Evolutionary conservation across 2,888 invertebrate species (phyloP), one percentile per base, ranked within the genome.

Genomic region (Chesias legatella): DNA sequence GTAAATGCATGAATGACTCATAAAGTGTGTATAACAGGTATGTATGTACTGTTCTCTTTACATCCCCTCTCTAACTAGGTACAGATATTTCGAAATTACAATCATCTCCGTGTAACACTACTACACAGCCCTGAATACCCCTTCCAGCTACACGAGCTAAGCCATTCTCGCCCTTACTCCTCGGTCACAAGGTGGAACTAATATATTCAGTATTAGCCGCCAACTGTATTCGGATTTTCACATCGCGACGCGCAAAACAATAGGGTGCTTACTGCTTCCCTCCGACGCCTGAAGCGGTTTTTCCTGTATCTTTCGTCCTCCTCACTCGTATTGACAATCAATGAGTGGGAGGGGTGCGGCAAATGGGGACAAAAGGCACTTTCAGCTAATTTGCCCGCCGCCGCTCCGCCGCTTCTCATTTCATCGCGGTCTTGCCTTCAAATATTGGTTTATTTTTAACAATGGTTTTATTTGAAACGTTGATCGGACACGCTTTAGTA

Each of bases 181-280:
- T 10, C 29, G 10, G 39, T 21, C 5, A 37, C 44, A 48, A 35
- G 29, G 42, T 7, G 24, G 29, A 44, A 40, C 31, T 34, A n/a
- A 11, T 34, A 24, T 23, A 22, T 13, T 10, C 11, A 27, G 38
- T 27, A 33, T 39, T 45, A 38, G 45, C 20, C 29, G 42, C 43
- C 30, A 30, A 46, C 50, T 52, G 55, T 47, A 52, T 43, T 67
- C 67, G 61, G 64, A 65, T 76, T 79, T 73, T 70, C 79, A 76
- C 80, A 77, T 69, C 71, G 67, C 60, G 63, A 79, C 71, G 76
- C 73, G 69, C 78, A 80, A 84, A 86, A 86, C 85, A 86, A 85
- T 83, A 72, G 86, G 85, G 82, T 76, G 79, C 80, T 81, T 73
- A 77, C 69, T 67, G 75, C 72, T 79, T 81, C 83, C 82, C 80